These are phyloP conservation scores for Meloidogyne floridensis DNA, from an alignment of 1,140 invertebrate genomes.

Conservation along the genomic window DNA sequence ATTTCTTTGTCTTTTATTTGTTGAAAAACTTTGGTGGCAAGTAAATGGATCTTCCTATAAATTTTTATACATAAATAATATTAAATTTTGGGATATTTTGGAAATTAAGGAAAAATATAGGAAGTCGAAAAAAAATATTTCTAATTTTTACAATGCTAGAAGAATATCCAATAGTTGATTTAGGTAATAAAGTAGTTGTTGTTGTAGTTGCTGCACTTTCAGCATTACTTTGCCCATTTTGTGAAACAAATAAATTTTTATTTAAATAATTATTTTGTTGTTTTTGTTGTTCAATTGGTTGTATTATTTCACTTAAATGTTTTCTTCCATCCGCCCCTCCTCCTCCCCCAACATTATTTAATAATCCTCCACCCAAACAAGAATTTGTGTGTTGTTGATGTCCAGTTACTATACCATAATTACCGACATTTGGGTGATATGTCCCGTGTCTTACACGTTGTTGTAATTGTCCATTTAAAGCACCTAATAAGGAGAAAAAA, in stretches of 20 bases:
- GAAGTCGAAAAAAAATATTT: no score
- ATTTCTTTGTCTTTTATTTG: slow-evolving; percentile 5
- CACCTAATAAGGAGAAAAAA: slow-evolving; percentile 47
- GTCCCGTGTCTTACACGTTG: slow-evolving; percentile 38
- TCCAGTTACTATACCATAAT: not conserved
- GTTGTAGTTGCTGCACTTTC: not conserved
- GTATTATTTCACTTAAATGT: slow-evolving; percentile 7
- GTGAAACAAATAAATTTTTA: not conserved
- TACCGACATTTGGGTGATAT: slow-evolving; percentile 13
- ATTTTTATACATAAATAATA: not conserved
- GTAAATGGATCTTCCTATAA: not conserved
- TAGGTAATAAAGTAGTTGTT: not conserved
- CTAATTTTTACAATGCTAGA: not conserved
- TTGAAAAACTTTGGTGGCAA: not conserved
- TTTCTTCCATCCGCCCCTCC: not conserved
- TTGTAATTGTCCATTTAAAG: slow-evolving; percentile 62
- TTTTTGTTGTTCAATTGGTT: slow-evolving; percentile 14
- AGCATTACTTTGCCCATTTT: slow-evolving; percentile 6
- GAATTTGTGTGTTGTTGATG: slow-evolving; percentile 5
- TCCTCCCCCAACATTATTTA: not conserved
- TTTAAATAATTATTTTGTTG: not conserved
- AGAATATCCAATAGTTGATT: not conserved
- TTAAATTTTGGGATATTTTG: no score
- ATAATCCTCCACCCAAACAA: not conserved
- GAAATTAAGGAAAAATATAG: no score